Evolutionary conservation across 2,113 vertebrate genomes (phyloP), one percentile per base, ranked within the genome.

Genomic region (Catharus bicknelli): DNA sequence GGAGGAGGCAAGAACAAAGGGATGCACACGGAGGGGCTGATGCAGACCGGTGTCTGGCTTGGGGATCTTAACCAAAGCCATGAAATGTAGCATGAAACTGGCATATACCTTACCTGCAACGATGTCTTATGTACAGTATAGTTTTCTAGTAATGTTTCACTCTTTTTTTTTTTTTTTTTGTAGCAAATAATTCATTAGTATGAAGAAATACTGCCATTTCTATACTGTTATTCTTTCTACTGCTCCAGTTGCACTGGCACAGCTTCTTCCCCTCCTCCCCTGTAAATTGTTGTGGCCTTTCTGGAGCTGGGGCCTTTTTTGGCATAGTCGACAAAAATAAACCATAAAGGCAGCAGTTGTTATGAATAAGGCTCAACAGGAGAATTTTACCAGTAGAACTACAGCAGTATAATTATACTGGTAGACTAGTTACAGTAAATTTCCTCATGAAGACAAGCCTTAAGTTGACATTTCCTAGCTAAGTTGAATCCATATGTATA

Each of bases 401-500:
- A 66, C 57, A 92, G 93, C 85, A 75, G 83, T 92, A 80, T 94
- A 95, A 94, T 96, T 95, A 93, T 77, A 86, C 85, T 86, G 88
- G 94, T 96, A 86, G 83, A 78, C 87, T 64, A 87, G 85, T 93
- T 93, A 91, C 75, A 95, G 82, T 94, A 96, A 91, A 94, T 95
- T 96, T 94, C 90, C 79, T 88, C 67, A 83, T 86, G 89, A 94
- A 94, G 94, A 93, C 95, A 95, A 94, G 72, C 64, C 45, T 92
- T 95, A 96, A 95, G 90, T 83, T 96, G 96, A 94, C 91, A 87
- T 96, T 96, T 96, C 93, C 93, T 96, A 94, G 64, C 87, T 85
- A 91, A 95, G 95, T 96, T 96, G 91, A 87, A 94, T 95, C 94
- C 93, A 85, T 96, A 96, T 95, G 96, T 91, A 86, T 93, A 93